Evolutionary conservation across 1,140 invertebrate species (phyloP).

Genomic region (Acromyrmex heyeri): DNA sequence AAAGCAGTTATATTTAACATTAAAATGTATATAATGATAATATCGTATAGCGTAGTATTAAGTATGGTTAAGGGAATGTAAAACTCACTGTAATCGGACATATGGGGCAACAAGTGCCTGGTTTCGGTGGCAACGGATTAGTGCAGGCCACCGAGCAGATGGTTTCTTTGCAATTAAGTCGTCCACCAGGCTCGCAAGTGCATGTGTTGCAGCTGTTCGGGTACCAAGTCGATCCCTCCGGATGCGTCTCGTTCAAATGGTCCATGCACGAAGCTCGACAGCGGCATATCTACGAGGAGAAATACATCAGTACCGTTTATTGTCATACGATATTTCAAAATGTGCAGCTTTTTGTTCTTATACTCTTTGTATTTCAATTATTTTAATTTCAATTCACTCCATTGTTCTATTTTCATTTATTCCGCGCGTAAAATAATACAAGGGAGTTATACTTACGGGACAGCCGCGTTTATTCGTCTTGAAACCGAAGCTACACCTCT

Average conservation of each 20-base stretch:
- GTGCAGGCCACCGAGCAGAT: slow-evolving; percentile 81
- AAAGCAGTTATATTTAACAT: background rate
- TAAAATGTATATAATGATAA: background rate
- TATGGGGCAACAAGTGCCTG: slow-evolving; percentile 81
- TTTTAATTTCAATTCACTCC: background rate
- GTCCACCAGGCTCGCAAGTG: slow-evolving; percentile 79
- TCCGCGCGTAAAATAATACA: background rate
- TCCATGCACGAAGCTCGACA: slow-evolving; percentile 81
- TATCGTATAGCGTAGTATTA: background rate
- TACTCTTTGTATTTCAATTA: background rate
- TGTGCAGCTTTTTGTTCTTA: background rate
- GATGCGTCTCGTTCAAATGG: slow-evolving; percentile 79
- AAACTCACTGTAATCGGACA: slow-evolving; percentile 82
- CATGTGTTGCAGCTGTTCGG: slow-evolving; percentile 81
- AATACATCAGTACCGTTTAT: background rate
- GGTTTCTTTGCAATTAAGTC: slow-evolving; percentile 82
- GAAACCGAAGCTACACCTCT: slow-evolving; percentile 81
- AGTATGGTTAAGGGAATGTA: background rate
- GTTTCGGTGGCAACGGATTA: slow-evolving; percentile 80
- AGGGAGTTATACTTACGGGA: slow-evolving; percentile 72
- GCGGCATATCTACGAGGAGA: slow-evolving; percentile 79
- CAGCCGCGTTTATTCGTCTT: slow-evolving; percentile 81
- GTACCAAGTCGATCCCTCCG: slow-evolving; percentile 82
- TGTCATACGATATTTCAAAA: background rate
- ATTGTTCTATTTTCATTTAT: background rate